Evolutionary conservation across 2,113 vertebrate genomes (phyloP), one percentile per base, ranked within the genome.

Genomic region (Microtus richardsoni): DNA sequence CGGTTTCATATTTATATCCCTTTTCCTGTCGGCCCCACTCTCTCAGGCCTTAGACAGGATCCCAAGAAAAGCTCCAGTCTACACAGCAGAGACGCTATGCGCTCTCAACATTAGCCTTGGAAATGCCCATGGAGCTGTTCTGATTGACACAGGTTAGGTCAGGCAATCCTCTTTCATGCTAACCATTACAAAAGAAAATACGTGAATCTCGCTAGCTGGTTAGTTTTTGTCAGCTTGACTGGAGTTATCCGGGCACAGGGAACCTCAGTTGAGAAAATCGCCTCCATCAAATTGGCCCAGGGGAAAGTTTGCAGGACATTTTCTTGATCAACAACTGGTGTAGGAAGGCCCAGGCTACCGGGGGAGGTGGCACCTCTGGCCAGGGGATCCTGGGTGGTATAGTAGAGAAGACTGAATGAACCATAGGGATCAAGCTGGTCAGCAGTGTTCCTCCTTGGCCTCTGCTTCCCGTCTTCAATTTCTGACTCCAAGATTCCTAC

Each of bases 1-100:
- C 80, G 22, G 60, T 83, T 88, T 97, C 95, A 64, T 90, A 93
- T 92, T 94, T 88, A 71, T 14, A 9, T 75, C 39, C 82, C 39
- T 91, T 58, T 95, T 96, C 85, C 85, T 88, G 28, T 80, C 71
- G 58, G 75, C 66, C 22, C 82, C 39, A 73, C 49, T 91, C 66
- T 75, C 41, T 94, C 49, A 39, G 66, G 44, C 49, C 66, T 73
- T 73, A 66, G 68, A 79, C 17, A 39, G 33, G 3, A 71, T 71
- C n/a, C 70, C 66, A 75, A 71, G 79, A 62, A 87, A 94, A 94
- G 24, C 33, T 70, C 54, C 7, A 16, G 1, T 41, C 68, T 60
- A 26, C 9, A 74, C 82, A 30, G 49, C 70, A 70, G 13, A 82
- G 24, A 47, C 13, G 52, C 66, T 17, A 2, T 60, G 26, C n/a